Base-by-base conservation (phyloP, 35 echinoderm and acorn worm species). In the Chiridota heheva region DNA sequence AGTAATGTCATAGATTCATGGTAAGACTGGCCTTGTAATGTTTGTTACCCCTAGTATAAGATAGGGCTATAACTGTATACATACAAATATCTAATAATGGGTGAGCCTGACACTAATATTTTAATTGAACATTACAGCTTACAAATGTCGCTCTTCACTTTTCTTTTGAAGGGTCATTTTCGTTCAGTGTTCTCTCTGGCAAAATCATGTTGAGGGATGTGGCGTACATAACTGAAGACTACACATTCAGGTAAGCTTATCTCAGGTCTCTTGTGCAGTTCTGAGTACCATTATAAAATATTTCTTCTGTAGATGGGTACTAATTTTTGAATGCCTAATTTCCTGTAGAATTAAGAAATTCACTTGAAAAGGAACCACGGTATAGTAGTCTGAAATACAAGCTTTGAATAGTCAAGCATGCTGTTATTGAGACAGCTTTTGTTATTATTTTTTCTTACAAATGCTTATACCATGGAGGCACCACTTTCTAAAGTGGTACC, bases 161-260 rank as follows among this genome's bases (percentile, higher is more conserved):
- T 15, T 39, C 24, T 22, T 42, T 40, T 69, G 7, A 41, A 97
- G 94, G 94, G 5, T 97, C 94, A 65, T 86, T 97, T 45, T 91
- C 94, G 28, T 82, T 91, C 46, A 91, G 88, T 42, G 67, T 91
- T 6, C 60, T 97, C 33, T 97, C 94, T 39, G 94, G 94, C 1
- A 97, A 97, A 63, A 35, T 97, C 27, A 97, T 97, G 94, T 90
- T 97, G 37, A 49, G 89, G 42, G 94, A 97, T 81, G 84, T 97
- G 25, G 84, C 88, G n/a, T 97, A 88, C 57, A 84, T 97, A 47
- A 97, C 88, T 30, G 63, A 73, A 79, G 94, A 97, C 63, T 85
- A 75, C 60, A 78, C 94, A 15, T 69, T 73, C 49, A 97, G 94
- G 94, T 97, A 88, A 60, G 53, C 31, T 22, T 53, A 53, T 22